Percentiles rank a stretch among this genome's conserved stretches.
Evolutionary conservation across 2,113 vertebrate genomes (phyloP).

Genomic region (Vulpes vulpes): DNA sequence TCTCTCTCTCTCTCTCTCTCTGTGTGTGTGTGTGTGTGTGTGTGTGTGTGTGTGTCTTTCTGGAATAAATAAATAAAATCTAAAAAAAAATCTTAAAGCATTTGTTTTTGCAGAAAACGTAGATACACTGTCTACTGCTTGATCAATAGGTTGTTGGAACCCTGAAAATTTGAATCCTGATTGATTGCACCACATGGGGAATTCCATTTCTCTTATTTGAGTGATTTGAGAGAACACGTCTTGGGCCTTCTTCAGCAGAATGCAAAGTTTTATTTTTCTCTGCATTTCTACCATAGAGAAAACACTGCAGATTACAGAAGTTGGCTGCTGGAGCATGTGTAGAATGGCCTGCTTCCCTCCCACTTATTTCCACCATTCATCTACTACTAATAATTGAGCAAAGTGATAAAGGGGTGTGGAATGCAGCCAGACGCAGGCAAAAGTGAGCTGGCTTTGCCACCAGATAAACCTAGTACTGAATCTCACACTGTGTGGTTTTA

Average conservation of each 20-base stretch:
- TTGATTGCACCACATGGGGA: neutral
- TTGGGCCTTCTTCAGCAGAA: neutral
- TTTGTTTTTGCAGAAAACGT: neutral
- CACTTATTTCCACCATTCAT: neutral
- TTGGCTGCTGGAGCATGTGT: neutral
- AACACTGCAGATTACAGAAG: neutral
- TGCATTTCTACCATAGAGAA: neutral
- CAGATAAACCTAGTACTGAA: neutral
- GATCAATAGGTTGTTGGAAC: neutral
- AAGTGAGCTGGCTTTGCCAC: neutral
- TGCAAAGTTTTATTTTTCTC: neutral
- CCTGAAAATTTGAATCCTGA: neutral
- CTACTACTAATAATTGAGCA: neutral
- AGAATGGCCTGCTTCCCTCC: neutral
- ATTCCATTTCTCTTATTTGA: neutral
- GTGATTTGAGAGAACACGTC: neutral
- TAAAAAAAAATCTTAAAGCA: neutral
- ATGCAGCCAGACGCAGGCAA: neutral
- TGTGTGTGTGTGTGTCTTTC: too few species aligned
- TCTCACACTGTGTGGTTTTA: neutral
- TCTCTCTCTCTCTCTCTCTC: too few species aligned
- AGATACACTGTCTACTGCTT: neutral
- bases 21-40: too few species aligned
- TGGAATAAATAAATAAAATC: too few species aligned
- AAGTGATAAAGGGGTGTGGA: neutral